Conservation (phyloP, 2,888 invertebrate species). For the Rugalucina vietnamica region DNA sequence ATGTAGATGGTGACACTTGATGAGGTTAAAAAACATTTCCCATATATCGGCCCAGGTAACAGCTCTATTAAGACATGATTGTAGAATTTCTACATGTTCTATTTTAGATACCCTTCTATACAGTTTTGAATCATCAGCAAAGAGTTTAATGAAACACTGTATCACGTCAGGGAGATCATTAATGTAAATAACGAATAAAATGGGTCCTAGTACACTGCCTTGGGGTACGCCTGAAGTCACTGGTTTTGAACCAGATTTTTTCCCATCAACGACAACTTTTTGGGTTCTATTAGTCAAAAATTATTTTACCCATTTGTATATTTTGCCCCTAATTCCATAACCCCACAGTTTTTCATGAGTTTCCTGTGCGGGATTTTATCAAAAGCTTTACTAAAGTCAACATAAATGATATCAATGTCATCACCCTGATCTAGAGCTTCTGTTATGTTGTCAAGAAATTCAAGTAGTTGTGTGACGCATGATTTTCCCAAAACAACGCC, state of each 20-base stretch:
- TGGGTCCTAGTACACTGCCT: constrained; percentile 23
- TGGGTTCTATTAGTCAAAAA: constrained; percentile 25
- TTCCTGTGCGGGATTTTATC: constrained; percentile 31
- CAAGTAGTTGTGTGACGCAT: constrained; percentile 3
- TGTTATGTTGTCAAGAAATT: constrained; percentile 27
- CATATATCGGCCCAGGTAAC: constrained; percentile 20
- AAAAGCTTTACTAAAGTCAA: constrained; percentile 10
- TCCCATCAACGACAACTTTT: constrained; percentile 15
- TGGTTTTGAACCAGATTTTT: neutral
- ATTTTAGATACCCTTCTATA: neutral
- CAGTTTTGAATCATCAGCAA: constrained; percentile 19
- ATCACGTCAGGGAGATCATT: constrained; percentile 21
- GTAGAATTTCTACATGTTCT: neutral
- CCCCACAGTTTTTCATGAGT: too few relatives aligned
- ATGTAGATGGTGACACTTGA: constrained; percentile 21
- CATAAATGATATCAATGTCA: too few relatives aligned
- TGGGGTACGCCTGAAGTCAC: constrained; percentile 25
- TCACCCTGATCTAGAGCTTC: too few relatives aligned
- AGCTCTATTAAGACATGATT: neutral
- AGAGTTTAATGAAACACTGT: neutral
- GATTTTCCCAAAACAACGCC: constrained; percentile 23
- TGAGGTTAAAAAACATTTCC: constrained; percentile 17
- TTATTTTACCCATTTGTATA: constrained; percentile 17
- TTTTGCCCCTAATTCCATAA: constrained; percentile 10
- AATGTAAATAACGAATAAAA: constrained; percentile 22